Percentiles rank a stretch among this genome's conserved stretches.
Conservation (phyloP, 2,797 vertebrate species). For the Bovichtus variegatus region DNA sequence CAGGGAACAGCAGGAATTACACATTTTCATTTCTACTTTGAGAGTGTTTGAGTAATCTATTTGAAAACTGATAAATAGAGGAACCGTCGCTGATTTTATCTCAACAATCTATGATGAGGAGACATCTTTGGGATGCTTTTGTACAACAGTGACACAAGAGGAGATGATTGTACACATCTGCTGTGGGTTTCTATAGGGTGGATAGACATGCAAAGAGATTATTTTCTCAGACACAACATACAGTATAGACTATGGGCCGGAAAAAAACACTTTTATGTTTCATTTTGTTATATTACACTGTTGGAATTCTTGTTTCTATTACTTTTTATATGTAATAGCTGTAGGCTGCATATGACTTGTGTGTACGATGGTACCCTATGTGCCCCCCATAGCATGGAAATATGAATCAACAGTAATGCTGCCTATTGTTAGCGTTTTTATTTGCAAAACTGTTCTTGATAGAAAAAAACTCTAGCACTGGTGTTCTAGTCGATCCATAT, state of each 20-base stretch:
- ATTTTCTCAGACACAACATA: neutral
- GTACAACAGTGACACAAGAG: neutral
- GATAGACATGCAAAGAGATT: neutral
- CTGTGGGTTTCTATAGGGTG: neutral
- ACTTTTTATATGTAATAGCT: too few relatives aligned
- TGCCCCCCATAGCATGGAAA: neutral
- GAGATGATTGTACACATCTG: neutral
- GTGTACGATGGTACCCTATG: neutral
- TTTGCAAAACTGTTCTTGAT: neutral
- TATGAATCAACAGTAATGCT: neutral
- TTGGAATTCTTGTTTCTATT: neutral
- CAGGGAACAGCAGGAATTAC: neutral
- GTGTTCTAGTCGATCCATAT: neutral
- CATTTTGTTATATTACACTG: neutral
- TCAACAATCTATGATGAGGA: neutral
- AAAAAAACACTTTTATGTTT: neutral
- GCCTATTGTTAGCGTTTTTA: neutral
- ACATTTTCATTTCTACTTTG: neutral
- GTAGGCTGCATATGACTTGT: neutral
- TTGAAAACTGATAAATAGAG: neutral
- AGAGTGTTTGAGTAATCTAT: neutral
- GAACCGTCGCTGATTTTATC: neutral
- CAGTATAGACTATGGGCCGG: neutral
- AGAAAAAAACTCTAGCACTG: neutral
- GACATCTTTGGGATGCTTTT: neutral